Conservation (phyloP, 1,140 invertebrate species). For the Papilio polytes region DNA sequence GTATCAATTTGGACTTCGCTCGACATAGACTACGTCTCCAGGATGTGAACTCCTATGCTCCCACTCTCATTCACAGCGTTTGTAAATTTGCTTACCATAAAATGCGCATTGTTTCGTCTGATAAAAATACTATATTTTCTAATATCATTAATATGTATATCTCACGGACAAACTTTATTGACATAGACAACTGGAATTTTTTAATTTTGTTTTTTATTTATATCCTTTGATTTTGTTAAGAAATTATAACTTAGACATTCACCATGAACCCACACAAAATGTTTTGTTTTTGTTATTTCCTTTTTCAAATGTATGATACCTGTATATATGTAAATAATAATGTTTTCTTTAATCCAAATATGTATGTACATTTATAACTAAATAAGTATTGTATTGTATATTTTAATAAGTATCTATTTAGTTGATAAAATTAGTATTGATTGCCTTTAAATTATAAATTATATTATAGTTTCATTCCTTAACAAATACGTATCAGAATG, state of each 20-base stretch:
- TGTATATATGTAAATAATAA: slow-evolving; percentile 4
- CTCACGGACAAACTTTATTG: neutral
- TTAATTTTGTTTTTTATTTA: neutral
- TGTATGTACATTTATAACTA: neutral
- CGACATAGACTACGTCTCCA: no score
- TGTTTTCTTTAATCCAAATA: neutral
- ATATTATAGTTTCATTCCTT: neutral
- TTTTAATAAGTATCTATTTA: neutral
- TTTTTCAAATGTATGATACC: neutral
- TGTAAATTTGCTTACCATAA: no score
- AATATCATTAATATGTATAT: neutral
- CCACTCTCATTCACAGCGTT: no score
- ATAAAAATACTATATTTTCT: neutral
- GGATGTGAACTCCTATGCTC: no score
- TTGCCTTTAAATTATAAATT: neutral
- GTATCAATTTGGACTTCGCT: no score
- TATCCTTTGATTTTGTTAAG: neutral
- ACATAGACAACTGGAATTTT: neutral
- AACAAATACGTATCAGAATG: neutral
- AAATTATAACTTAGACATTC: neutral
- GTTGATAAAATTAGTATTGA: neutral
- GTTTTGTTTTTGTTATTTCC: no score
- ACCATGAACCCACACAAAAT: neutral
- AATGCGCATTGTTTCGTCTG: no score
- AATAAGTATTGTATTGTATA: neutral